A percentile compares a stretch with the other conserved stretches of the same genome.
Evolutionary conservation across 1,140 invertebrate species (phyloP).

Genomic region (Paracyclopina nana): DNA sequence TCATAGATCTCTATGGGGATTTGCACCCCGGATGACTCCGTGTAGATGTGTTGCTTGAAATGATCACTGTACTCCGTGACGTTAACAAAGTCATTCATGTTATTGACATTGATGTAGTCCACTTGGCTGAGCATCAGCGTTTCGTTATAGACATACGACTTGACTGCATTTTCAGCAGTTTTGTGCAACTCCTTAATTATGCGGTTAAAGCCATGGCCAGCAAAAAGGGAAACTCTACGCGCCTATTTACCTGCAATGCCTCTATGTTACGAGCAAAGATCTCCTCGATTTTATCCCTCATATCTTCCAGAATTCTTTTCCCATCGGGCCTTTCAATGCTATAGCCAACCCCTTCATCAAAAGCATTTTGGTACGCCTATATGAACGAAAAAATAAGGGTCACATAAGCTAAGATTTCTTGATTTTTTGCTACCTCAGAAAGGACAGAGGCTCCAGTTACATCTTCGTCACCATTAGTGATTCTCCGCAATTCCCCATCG

Average conservation of each 20-base stretch:
- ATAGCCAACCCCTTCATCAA: too few species aligned
- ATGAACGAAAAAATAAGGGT: too few species aligned
- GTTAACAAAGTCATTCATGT: background rate
- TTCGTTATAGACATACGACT: background rate
- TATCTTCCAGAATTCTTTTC: background rate
- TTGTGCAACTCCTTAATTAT: background rate
- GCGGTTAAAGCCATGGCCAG: background rate
- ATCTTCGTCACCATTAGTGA: too few species aligned
- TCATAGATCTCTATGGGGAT: conserved; percentile 7
- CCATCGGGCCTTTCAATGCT: too few species aligned
- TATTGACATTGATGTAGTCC: background rate
- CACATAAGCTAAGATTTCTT: too few species aligned
- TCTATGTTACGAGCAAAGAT: background rate
- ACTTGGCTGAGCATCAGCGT: background rate
- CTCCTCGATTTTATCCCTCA: background rate
- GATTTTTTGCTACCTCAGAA: too few species aligned
- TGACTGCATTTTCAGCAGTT: background rate
- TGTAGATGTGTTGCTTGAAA: background rate
- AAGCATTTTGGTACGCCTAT: too few species aligned
- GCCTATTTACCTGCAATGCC: background rate
- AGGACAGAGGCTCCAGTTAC: too few species aligned
- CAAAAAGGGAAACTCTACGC: background rate
- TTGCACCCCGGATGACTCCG: background rate
- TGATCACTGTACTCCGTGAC: background rate
- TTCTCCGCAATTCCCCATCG: too few species aligned